phyloP scores from a whole-genome alignment of 2,113 vertebrate genomes.

The Dinomys branickii region DNA sequence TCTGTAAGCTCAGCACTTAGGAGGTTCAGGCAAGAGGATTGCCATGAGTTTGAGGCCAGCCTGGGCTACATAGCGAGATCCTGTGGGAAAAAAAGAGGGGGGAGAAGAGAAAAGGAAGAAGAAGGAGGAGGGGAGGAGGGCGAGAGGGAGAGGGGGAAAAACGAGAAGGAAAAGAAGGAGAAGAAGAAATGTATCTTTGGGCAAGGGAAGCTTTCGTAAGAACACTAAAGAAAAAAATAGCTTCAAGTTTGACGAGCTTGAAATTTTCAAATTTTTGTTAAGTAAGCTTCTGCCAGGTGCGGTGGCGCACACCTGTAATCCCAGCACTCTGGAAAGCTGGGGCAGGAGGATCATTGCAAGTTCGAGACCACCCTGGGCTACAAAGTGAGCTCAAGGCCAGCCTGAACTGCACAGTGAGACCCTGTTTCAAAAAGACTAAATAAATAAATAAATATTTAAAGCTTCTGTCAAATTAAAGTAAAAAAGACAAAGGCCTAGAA shows the following conservation, averaged over 20 bases:
- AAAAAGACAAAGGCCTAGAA: neutral
- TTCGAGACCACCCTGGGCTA: too few relatives aligned
- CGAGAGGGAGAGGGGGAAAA: neutral
- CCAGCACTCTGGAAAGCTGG: too few relatives aligned
- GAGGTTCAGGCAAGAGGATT: neutral
- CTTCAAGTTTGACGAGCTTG: neutral
- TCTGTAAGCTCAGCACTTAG: neutral
- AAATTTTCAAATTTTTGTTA: slow-evolving; percentile 27
- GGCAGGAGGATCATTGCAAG: too few relatives aligned
- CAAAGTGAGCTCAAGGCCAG: too few relatives aligned
- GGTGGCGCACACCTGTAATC: too few relatives aligned
- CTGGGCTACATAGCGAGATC: neutral
- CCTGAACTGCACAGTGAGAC: too few relatives aligned
- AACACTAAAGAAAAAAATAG: neutral
- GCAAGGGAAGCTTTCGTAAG: neutral
- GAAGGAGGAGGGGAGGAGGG: neutral
- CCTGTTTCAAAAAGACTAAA: too few relatives aligned
- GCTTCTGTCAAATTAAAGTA: neutral
- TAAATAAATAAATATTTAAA: neutral
- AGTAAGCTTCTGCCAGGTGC: neutral
- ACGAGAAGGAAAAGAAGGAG: neutral
- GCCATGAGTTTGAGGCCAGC: neutral
- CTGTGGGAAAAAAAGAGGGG: neutral
- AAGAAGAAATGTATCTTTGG: neutral
- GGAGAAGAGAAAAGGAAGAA: neutral